phyloP scores from a whole-genome alignment of 2,888 invertebrate species.

The Ochropacha duplaris region DNA sequence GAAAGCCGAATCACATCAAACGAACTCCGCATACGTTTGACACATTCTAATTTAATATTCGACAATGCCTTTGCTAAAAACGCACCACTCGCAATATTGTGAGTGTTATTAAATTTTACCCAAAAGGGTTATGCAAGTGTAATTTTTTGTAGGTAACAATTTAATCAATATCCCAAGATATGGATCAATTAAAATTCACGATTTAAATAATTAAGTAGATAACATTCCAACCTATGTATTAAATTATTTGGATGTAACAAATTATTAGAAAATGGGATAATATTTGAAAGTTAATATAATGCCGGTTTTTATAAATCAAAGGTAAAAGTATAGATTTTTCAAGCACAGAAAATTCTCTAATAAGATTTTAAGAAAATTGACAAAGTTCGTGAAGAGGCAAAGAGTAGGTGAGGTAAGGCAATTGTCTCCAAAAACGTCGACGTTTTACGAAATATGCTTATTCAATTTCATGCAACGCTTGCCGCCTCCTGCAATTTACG shows the following conservation, averaged over 20 bases:
- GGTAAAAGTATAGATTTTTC: slow-evolving; percentile 52
- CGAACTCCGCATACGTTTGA: slow-evolving; percentile 70
- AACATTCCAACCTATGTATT: too few species aligned
- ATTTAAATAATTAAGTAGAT: not conserved
- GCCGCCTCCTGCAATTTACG: slow-evolving; percentile 83
- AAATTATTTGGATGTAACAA: not conserved
- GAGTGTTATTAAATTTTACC: slow-evolving; percentile 66
- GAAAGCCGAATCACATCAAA: slow-evolving; percentile 71
- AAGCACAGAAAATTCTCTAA: slow-evolving; percentile 70
- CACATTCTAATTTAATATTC: slow-evolving; percentile 76
- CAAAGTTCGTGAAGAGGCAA: slow-evolving; percentile 80
- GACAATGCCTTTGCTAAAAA: slow-evolving; percentile 71
- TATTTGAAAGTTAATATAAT: slow-evolving; percentile 3
- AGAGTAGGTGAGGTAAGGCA: slow-evolving; percentile 83
- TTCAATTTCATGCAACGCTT: slow-evolving; percentile 84
- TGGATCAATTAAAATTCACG: too few species aligned
- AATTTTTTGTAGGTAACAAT: slow-evolving; percentile 4
- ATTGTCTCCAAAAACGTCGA: slow-evolving; percentile 83
- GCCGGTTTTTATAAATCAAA: not conserved
- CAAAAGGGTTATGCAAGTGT: slow-evolving; percentile 53
- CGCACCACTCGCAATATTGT: slow-evolving; percentile 59
- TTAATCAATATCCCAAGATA: not conserved
- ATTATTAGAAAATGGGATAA: not conserved
- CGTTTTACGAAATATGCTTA: slow-evolving; percentile 84
- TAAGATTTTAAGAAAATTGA: slow-evolving; percentile 80